phyloP scores from a whole-genome alignment of 2,113 vertebrate species.

The Equus przewalskii region DNA sequence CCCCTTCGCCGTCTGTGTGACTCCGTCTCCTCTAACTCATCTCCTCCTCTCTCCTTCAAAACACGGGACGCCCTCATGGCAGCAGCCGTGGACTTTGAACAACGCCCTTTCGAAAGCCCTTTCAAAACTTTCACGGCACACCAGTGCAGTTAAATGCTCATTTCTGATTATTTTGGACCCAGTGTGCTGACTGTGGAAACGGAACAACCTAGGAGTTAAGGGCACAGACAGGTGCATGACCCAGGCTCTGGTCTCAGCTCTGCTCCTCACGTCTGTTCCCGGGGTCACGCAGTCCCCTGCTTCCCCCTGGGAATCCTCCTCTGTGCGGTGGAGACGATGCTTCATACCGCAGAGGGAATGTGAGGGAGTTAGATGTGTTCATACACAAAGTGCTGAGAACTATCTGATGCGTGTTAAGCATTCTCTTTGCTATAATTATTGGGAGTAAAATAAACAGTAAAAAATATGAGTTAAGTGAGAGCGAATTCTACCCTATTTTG shows the following conservation, averaged over 20 bases:
- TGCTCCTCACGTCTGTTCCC: not conserved
- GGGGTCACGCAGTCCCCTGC: no score
- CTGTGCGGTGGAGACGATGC: not conserved
- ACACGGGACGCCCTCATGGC: not conserved
- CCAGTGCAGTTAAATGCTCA: fast-evolving
- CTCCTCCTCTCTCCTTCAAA: not conserved
- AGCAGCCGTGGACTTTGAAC: not conserved
- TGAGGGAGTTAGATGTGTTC: not conserved
- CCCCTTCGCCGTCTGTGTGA: not conserved
- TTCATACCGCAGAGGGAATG: not conserved
- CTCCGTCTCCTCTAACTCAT: not conserved
- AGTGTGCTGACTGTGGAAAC: fast-evolving
- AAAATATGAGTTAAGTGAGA: not conserved
- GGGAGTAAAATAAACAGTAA: not conserved
- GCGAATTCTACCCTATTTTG: not conserved
- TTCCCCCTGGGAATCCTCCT: not conserved
- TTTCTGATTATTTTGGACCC: not conserved
- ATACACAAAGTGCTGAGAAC: not conserved
- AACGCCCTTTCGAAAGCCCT: not conserved
- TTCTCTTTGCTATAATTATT: not conserved
- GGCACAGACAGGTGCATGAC: fast-evolving
- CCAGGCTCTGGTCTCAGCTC: not conserved
- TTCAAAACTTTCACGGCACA: not conserved
- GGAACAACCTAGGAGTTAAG: no score
- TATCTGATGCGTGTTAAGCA: not conserved